Base-by-base conservation (phyloP, 2,888 invertebrate genomes). In the Eurytoma californica region DNA sequence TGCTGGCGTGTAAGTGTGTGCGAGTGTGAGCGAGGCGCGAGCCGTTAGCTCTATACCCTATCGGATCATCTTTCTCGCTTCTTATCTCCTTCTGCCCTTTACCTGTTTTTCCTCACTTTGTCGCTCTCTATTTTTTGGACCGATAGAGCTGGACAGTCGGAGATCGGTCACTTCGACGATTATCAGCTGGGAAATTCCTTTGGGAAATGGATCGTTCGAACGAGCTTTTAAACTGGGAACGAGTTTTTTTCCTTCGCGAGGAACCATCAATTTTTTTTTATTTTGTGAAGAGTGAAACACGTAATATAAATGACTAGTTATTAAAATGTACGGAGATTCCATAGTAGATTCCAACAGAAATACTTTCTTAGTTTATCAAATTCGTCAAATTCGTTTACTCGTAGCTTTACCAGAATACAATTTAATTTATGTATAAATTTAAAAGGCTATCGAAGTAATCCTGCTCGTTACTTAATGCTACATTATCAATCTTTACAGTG, bases 61-160 rank as follows among this genome's bases (percentile, higher is more conserved):
- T 74, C 73, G 67, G 7, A 72, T 74, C 79, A 60, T 65, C 74
- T 74, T 77, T 53, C 60, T 51, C 63, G 51, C 57, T 77, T 72
- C 61, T 61, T 58, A 66, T 77, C 30, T 60, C 28, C 7, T 49
- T 14, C 28, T 16, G 16, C 24, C 5, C 60, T 39, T 39, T 13
- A 30, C n/a, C 9, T 47, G 14, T 72, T 61, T 60, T 53, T 51
- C 51, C 16, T 7, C 18, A 3, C 14, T 58, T 14, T 14, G 18
- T 47, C 16, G 20, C 5, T 55, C 65, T 65, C 20, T 39, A 53
- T 55, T 63, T 60, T 4, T 61, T 53, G 5, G 7, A 20, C 60
- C 49, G 66, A 47, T 39, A 39, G n/a, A n/a, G n/a, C 53, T 5
- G 53, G 53, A 5, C 16, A 53, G 13, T 39, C 39, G 2, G 53